These are phyloP conservation scores for Peromyscus eremicus DNA, from an alignment of 2,797 vertebrate genomes.

Conservation along the genomic window DNA sequence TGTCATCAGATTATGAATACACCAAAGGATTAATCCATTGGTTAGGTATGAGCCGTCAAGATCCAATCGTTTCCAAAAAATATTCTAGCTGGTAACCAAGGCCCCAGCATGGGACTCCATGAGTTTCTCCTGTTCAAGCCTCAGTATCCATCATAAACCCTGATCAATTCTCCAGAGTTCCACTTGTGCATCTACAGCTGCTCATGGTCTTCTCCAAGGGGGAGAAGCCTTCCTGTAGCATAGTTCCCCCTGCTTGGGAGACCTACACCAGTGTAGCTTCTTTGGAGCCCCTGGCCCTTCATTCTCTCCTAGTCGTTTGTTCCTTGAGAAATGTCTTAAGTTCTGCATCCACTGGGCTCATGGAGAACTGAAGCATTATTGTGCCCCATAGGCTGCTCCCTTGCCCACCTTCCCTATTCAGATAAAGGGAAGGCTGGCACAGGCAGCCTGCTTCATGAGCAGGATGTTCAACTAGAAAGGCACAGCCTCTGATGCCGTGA, in stretches of 20 bases:
- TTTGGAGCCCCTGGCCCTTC: background rate
- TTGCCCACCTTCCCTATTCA: background rate
- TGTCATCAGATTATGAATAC: background rate
- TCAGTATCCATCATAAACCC: background rate
- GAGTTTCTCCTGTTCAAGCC: background rate
- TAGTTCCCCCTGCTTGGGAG: background rate
- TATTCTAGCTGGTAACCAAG: background rate
- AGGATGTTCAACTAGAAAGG: background rate
- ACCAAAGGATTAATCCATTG: background rate
- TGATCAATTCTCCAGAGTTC: background rate
- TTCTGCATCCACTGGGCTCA: background rate
- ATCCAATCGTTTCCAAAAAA: background rate
- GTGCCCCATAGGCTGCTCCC: background rate
- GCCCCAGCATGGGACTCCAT: background rate
- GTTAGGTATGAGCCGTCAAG: background rate
- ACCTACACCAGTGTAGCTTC: background rate
- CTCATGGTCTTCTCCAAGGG: background rate
- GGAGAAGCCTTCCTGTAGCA: background rate
- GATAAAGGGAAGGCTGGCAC: background rate
- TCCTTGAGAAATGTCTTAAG: background rate
- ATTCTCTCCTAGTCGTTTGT: background rate
- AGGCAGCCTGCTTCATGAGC: background rate
- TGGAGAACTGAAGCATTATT: background rate
- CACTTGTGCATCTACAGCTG: background rate
- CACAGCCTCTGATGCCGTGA: background rate